Base-by-base conservation (phyloP, 2,113 vertebrate genomes). In the Lophura nycthemera region DNA sequence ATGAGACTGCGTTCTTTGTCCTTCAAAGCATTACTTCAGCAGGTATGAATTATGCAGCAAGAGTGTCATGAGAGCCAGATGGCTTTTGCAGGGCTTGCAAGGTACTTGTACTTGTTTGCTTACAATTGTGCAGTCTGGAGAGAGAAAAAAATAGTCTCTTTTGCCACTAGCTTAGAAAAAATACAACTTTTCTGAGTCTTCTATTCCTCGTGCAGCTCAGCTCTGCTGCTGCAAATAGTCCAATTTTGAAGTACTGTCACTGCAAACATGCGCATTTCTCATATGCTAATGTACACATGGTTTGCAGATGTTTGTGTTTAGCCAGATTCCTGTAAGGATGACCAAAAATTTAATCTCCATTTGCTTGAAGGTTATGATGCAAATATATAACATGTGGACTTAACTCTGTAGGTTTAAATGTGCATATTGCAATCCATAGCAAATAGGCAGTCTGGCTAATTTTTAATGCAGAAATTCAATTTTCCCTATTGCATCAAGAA, bases 11-110 rank as follows among this genome's bases (percentile, higher is more conserved):
- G 98, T n/a, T 96, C 92, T 32, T 90, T 97, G 86, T 96, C 97
- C 82, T 98, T 98, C 91, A 96, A 93, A 82, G 96, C 97, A 42
- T 95, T 98, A 64, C 90, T 98, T 81, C 93, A 96, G 95, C 98
- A 98, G 97, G 98, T 98, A 96, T 54, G 89, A 94, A 74, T 86
- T 88, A 59, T 1, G 9, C 50, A 79, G 11, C 13, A 20, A 21
- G 40, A 20, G 32, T 67, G 40, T 15, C 3, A 1, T 10, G 20
- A 60, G 8, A 83, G n/a, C 32, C 75, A 85, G 61, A 17, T 78
- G 45, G 11, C 50, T 94, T 90, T 86, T 92, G 75, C 56, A 66
- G 56, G 12, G 25, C n/a, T 70, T 66, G 40, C 3, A 75, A 43
- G n/a, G 47, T 66, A 57, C 36, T 34, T 4, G 3, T 43, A 59